phyloP scores from a whole-genome alignment of 2,113 vertebrate genomes.

The Neolamprologus sp. region DNA sequence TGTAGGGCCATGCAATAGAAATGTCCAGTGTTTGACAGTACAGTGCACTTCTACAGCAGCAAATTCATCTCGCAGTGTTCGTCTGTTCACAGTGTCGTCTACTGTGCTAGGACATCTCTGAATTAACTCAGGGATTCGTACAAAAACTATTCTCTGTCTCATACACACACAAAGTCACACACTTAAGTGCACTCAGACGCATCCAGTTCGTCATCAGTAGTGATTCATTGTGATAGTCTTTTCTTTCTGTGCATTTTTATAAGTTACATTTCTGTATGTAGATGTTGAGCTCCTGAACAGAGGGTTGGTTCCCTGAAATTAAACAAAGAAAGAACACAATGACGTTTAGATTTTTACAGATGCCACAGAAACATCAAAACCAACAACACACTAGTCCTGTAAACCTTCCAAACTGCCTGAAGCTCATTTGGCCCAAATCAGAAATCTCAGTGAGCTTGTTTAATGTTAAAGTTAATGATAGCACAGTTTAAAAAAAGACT shows the following conservation, averaged over 20 bases:
- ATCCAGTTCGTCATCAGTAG: slow-evolving; percentile 57
- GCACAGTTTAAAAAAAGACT: not conserved
- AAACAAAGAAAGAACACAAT: not conserved
- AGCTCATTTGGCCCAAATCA: not conserved
- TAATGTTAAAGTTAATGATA: not conserved
- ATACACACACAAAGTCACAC: not conserved
- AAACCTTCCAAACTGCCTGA: not conserved
- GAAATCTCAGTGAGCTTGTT: not conserved
- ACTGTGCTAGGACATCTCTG: slow-evolving; percentile 20
- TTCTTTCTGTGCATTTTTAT: slow-evolving; percentile 79
- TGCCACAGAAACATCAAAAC: not conserved
- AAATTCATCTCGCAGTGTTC: slow-evolving; percentile 1
- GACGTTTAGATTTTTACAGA: not conserved
- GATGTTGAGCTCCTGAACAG: slow-evolving; percentile 92
- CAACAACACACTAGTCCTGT: not conserved
- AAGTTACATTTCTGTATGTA: slow-evolving; percentile 96
- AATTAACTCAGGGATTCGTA: not conserved
- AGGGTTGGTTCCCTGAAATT: slow-evolving; percentile 86
- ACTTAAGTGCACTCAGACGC: slow-evolving; percentile 46
- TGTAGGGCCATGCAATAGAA: not conserved
- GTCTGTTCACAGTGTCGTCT: slow-evolving; percentile 17
- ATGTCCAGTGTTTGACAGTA: slow-evolving; percentile 54
- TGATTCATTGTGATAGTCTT: slow-evolving; percentile 62
- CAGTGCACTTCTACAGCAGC: slow-evolving; percentile 51
- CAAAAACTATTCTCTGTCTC: not conserved